These are phyloP conservation scores for Opisthograptis luteolata DNA, from an alignment of 2,888 invertebrate species.

Conservation along the genomic window DNA sequence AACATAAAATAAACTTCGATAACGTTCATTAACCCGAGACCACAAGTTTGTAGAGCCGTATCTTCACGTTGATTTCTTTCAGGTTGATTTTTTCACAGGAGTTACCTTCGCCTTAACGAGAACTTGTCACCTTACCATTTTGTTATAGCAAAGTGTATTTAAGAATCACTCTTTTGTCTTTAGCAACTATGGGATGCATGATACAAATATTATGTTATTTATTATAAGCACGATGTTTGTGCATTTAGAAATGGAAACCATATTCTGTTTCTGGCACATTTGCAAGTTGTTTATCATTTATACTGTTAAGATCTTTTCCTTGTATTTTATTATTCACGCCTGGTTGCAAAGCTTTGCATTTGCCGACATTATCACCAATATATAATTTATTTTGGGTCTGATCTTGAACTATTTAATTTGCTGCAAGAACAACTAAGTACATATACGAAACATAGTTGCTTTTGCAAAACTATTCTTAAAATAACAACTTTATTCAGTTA, in stretches of 20 bases:
- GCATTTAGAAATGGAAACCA: constrained; percentile 43
- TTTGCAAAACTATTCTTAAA: constrained; percentile 21
- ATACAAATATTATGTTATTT: constrained; percentile 48
- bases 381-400: constrained; percentile 24
- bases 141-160: constrained; percentile 34
- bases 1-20: constrained; percentile 75
- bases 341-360: constrained; percentile 82
- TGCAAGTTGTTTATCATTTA: constrained; percentile 56
- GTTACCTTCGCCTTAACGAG: constrained; percentile 22
- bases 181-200: constrained; percentile 49
- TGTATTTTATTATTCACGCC: constrained; percentile 70
- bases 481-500: constrained; percentile 3
- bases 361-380: constrained; percentile 56
- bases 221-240: constrained; percentile 67
- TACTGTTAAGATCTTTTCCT: constrained; percentile 49
- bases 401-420: constrained; percentile 34
- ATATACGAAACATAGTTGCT: constrained; percentile 26
- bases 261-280: constrained; percentile 33
- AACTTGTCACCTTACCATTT: constrained; percentile 34
- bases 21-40: constrained; percentile 81
- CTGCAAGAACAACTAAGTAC: constrained; percentile 28
- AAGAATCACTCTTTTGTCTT: constrained; percentile 23
- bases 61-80: constrained; percentile 70
- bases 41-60: constrained; percentile 77
- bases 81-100: constrained; percentile 61